phyloP scores from a whole-genome alignment of 2,888 invertebrate genomes.

The Acronicta psi region DNA sequence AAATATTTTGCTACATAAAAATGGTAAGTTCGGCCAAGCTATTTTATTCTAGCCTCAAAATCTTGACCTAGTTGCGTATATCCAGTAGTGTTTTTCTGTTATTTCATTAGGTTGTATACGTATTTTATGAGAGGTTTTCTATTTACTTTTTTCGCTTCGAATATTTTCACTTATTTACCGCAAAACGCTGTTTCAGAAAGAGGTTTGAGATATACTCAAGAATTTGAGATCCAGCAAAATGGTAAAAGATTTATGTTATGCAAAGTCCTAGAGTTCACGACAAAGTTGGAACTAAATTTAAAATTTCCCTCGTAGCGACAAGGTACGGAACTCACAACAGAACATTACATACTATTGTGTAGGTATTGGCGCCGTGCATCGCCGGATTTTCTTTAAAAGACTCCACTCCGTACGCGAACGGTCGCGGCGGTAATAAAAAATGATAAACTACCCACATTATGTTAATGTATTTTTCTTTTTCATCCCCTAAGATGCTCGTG shows the following conservation, averaged over 20 bases:
- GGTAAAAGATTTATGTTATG: slow-evolving; percentile 14
- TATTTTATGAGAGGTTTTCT: slow-evolving; percentile 42
- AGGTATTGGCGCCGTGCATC: slow-evolving; percentile 18
- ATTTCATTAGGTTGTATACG: slow-evolving; percentile 38
- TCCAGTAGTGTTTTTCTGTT: slow-evolving; percentile 44
- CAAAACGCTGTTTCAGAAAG: slow-evolving; percentile 23
- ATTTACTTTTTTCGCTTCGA: slow-evolving; percentile 31
- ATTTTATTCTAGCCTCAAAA: slow-evolving; percentile 22
- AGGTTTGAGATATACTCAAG: slow-evolving; percentile 11
- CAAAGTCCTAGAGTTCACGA: slow-evolving; percentile 20
- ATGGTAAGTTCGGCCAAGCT: slow-evolving; percentile 20
- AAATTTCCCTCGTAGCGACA: slow-evolving; percentile 13
- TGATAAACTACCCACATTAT: slow-evolving; percentile 54
- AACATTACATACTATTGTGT: slow-evolving; percentile 6
- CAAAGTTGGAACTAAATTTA: slow-evolving; percentile 25
- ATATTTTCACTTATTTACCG: slow-evolving; percentile 43
- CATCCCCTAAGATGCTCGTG: slow-evolving; percentile 42
- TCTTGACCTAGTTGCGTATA: slow-evolving; percentile 41
- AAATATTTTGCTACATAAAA: slow-evolving; percentile 45
- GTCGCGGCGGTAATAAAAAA: slow-evolving; percentile 50
- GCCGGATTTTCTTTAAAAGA: slow-evolving; percentile 38
- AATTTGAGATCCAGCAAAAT: slow-evolving; percentile 12
- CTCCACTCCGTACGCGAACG: slow-evolving; percentile 24
- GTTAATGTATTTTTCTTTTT: slow-evolving; percentile 53
- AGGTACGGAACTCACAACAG: slow-evolving; percentile 17